A percentile compares a stretch with the other conserved stretches of the same genome.
Evolutionary conservation across 2,797 vertebrate genomes (phyloP).

Genomic region (Gymnothorax reevesii): DNA sequence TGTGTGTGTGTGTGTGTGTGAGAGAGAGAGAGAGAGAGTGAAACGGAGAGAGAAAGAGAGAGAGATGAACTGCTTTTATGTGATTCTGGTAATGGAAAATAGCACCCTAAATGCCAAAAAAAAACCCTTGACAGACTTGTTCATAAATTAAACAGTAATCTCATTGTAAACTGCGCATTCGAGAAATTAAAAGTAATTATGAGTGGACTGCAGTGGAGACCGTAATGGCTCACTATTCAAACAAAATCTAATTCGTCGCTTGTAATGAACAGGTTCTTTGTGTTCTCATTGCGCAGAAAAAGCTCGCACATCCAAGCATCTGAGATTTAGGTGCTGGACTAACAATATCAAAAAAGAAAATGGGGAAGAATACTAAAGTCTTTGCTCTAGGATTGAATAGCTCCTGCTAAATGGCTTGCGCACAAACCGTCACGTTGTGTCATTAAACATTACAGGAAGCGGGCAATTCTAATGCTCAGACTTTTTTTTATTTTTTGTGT

Average conservation of each 20-base stretch:
- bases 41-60: conserved; percentile 17
- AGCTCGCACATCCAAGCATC: too few species aligned
- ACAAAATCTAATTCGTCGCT: background rate
- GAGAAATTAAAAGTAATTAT: conserved; percentile 2
- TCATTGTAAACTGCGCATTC: background rate
- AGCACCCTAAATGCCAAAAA: conserved; percentile 6
- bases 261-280: background rate
- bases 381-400: too few species aligned
- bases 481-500: too few species aligned
- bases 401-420: too few species aligned
- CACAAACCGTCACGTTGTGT: too few species aligned
- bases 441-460: too few species aligned
- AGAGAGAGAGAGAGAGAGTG: background rate
- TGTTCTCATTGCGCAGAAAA: too few species aligned
- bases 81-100: background rate
- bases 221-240: background rate
- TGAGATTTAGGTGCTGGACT: too few species aligned
- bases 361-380: too few species aligned
- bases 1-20: background rate
- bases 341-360: too few species aligned
- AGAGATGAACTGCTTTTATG: background rate
- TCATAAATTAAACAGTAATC: conserved; percentile 10
- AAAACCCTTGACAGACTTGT: background rate
- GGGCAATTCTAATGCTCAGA: too few species aligned
- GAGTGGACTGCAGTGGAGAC: background rate